A percentile compares a stretch with the other conserved stretches of the same genome.
Conservation (phyloP, 2,113 vertebrate species). For the Furnarius figulus region DNA sequence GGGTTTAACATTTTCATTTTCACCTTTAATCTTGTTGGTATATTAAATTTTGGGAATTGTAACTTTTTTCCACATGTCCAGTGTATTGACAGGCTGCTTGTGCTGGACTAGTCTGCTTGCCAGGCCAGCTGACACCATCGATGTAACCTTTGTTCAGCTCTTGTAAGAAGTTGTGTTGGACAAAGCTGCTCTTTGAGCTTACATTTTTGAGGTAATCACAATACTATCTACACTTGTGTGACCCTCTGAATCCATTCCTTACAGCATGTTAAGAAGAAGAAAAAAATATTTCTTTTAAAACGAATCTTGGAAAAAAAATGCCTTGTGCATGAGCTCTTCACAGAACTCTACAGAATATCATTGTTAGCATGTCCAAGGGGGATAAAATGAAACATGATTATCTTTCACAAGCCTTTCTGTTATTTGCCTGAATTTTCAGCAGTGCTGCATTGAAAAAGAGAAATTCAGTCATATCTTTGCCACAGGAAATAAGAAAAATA, state of each 20-base stretch:
- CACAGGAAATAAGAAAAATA: slow-evolving; percentile 8
- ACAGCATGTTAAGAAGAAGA: background rate
- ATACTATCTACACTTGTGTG: background rate
- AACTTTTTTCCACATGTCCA: background rate
- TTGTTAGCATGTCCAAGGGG: background rate
- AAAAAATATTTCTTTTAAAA: background rate
- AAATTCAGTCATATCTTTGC: slow-evolving; percentile 32
- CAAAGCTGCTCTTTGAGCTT: background rate
- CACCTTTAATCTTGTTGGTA: background rate
- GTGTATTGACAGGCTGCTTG: background rate
- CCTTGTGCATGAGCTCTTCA: background rate
- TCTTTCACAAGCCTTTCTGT: slow-evolving; percentile 6
- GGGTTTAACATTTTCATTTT: background rate
- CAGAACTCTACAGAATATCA: background rate
- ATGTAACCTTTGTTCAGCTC: background rate
- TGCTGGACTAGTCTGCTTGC: background rate
- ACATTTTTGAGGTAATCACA: background rate
- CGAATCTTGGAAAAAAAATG: background rate
- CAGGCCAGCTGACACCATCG: rapidly evolving
- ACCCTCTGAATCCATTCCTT: background rate
- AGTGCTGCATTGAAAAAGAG: background rate
- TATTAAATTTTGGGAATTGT: background rate
- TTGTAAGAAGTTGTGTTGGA: background rate
- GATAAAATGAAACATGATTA: background rate
- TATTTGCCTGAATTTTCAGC: background rate